Evolutionary conservation across 2,797 vertebrate species (phyloP).

Genomic region (Synaphobranchus kaupii): DNA sequence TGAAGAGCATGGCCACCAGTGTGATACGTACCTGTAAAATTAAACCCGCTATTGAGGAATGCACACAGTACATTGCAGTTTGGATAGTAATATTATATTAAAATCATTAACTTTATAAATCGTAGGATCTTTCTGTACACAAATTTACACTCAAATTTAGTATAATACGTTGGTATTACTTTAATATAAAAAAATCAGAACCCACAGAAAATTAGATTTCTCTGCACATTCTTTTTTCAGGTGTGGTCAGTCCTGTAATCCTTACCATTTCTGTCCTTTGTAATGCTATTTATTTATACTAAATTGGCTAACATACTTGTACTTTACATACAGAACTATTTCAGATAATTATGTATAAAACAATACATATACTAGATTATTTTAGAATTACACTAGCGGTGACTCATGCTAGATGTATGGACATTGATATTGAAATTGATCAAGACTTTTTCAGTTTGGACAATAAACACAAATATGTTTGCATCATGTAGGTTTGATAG

Average conservation of each 20-base stretch:
- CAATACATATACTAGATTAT: background rate
- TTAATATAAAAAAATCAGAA: background rate
- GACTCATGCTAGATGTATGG: background rate
- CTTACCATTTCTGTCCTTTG: background rate
- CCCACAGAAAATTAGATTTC: too few species aligned
- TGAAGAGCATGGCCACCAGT: background rate
- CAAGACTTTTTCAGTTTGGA: background rate
- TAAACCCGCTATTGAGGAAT: background rate
- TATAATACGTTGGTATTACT: background rate
- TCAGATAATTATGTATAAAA: background rate
- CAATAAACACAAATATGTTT: background rate
- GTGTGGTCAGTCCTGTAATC: background rate
- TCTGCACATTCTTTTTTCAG: background rate
- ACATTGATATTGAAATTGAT: background rate
- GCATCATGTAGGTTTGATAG: background rate
- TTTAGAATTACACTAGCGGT: background rate
- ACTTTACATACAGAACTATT: background rate
- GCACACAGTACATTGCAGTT: background rate
- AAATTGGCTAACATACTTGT: background rate
- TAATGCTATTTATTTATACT: background rate
- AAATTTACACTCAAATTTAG: background rate
- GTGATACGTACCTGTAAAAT: background rate
- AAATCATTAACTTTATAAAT: background rate
- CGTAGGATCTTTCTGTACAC: too few species aligned
- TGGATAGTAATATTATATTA: background rate